These are phyloP conservation scores for Acipenser ruthenus DNA, from an alignment of 2,797 vertebrate genomes.

Conservation along the genomic window DNA sequence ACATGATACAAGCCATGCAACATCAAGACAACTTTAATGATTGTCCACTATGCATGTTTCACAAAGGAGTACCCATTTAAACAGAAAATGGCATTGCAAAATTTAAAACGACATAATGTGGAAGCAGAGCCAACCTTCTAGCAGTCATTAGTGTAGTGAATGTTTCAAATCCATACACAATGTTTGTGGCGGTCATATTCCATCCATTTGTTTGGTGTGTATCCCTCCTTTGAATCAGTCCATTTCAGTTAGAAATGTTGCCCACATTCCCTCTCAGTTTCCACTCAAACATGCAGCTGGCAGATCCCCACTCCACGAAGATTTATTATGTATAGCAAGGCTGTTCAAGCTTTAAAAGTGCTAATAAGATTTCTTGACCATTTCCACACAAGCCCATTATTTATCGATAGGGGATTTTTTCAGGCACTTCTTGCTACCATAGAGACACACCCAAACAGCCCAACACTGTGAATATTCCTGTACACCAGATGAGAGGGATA, in stretches of 20 bases:
- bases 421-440: no score
- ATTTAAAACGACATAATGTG: conserved; percentile 19
- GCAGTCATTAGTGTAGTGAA: background rate
- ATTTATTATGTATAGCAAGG: conserved; percentile 37
- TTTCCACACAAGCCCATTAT: conserved; percentile 26
- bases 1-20: no score
- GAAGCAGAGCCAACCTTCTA: conserved; percentile 14
- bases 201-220: conserved; percentile 21
- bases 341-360: background rate
- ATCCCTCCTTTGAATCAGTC: conserved; percentile 28
- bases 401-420: background rate
- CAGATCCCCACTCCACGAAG: conserved; percentile 47
- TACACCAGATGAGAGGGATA: no score
- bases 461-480: no score
- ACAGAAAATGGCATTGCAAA: no score
- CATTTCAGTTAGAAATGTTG: conserved; percentile 19
- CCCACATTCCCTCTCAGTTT: conserved; percentile 41
- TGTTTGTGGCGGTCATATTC: no score
- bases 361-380: conserved; percentile 12
- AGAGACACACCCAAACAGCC: no score
- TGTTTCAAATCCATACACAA: background rate
- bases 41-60: no score
- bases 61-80: no score
- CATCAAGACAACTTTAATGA: no score
- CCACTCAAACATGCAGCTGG: conserved; percentile 36